Evolutionary conservation across 2,888 invertebrate genomes (phyloP).

Genomic region (Hedya salicella): DNA sequence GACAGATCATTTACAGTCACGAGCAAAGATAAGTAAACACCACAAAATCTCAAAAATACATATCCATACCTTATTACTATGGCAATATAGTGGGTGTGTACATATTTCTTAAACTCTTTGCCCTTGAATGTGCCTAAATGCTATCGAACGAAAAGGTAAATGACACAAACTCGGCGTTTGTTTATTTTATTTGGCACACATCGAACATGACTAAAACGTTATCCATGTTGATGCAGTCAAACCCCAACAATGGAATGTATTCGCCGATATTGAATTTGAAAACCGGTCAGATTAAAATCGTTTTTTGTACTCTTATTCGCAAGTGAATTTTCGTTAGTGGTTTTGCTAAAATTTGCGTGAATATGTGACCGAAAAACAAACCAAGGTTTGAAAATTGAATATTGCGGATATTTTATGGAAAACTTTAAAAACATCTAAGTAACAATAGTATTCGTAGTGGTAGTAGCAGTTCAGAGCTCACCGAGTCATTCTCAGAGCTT

Average conservation of each 20-base stretch:
- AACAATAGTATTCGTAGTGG: too few species aligned
- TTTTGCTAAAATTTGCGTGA: slow-evolving; percentile 15
- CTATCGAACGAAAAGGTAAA: slow-evolving; percentile 21
- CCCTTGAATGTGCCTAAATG: slow-evolving; percentile 10
- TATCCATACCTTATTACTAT: too few species aligned
- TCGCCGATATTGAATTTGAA: slow-evolving; percentile 23
- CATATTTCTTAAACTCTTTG: too few species aligned
- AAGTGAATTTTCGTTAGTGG: slow-evolving; percentile 4
- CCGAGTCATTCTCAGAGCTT: too few species aligned
- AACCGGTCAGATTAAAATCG: slow-evolving; percentile 18
- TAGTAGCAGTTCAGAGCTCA: too few species aligned
- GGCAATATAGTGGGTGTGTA: too few species aligned
- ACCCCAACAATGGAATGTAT: slow-evolving; percentile 28
- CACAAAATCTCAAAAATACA: too few species aligned
- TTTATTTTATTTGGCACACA: slow-evolving; percentile 29
- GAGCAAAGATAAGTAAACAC: too few species aligned
- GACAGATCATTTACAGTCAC: too few species aligned
- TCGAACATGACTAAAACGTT: slow-evolving; percentile 23
- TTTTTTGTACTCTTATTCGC: slow-evolving; percentile 23
- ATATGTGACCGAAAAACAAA: slow-evolving; percentile 3
- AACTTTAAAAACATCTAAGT: not conserved
- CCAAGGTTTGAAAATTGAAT: slow-evolving; percentile 1
- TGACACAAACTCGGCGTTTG: slow-evolving; percentile 19
- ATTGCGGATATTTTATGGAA: not conserved
- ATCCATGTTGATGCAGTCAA: slow-evolving; percentile 30